Evolutionary conservation across 2,113 vertebrate genomes (phyloP).

Genomic region (Takifugu bimaculatus): DNA sequence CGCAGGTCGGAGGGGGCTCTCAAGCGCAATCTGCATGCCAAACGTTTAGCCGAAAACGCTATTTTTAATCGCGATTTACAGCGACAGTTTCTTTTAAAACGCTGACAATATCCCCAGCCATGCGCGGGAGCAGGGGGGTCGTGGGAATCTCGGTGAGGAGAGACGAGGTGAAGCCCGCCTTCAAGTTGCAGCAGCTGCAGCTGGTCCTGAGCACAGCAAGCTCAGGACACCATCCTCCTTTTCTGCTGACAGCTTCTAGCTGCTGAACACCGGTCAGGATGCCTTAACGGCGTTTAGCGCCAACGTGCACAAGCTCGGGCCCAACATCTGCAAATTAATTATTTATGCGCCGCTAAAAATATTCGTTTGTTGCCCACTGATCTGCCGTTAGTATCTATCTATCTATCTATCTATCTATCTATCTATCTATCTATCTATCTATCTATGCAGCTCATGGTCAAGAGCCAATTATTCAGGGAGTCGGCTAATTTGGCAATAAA

Average conservation of each 20-base stretch:
- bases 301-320: slow-evolving; percentile 11
- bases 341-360: slow-evolving; percentile 20
- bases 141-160: slow-evolving; percentile 72
- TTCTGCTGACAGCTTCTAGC: slow-evolving; percentile 13
- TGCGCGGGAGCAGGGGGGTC: slow-evolving; percentile 66
- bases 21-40: not conserved
- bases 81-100: slow-evolving; percentile 8
- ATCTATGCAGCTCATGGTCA: slow-evolving; percentile 20
- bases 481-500: slow-evolving; percentile 25
- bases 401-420: too few species aligned
- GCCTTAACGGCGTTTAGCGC: slow-evolving; percentile 2
- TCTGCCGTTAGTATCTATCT: not conserved
- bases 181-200: slow-evolving; percentile 39
- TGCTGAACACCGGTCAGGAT: not conserved
- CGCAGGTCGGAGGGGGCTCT: not conserved
- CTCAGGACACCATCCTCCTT: slow-evolving; percentile 21
- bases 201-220: slow-evolving; percentile 33
- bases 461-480: slow-evolving; percentile 37
- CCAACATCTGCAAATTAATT: slow-evolving; percentile 23
- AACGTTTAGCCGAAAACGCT: slow-evolving; percentile 2
- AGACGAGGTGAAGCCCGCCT: slow-evolving; percentile 68
- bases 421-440: too few species aligned
- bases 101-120: slow-evolving; percentile 47
- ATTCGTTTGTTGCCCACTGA: not conserved
- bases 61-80: slow-evolving; percentile 26